Conservation (phyloP, 2,797 vertebrate genomes). For the Bradypodion pumilum region DNA sequence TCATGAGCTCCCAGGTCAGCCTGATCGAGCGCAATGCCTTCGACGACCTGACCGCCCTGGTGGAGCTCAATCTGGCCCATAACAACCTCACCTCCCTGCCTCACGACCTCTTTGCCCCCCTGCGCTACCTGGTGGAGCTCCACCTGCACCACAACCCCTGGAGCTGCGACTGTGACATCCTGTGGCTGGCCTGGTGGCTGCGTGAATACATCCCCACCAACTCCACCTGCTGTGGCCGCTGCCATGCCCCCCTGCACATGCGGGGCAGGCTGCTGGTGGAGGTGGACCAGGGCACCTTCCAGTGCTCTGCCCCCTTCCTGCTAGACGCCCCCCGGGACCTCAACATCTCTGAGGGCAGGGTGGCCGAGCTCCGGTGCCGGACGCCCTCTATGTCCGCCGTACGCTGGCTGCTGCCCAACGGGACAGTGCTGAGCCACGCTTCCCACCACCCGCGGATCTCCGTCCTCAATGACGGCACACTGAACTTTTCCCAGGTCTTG, state of each 20-base stretch:
- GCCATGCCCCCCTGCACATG: conserved; percentile 91
- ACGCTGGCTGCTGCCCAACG: conserved; percentile 92
- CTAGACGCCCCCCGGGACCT: conserved; percentile 92
- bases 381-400: conserved; percentile 95
- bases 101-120: conserved; percentile 93
- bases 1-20: conserved; percentile 96
- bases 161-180: conserved; percentile 94
- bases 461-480: conserved; percentile 92
- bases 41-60: conserved; percentile 92
- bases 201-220: conserved; percentile 96
- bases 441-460: conserved; percentile 90
- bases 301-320: conserved; percentile 95
- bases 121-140: conserved; percentile 94
- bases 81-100: conserved; percentile 96
- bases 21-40: conserved; percentile 95
- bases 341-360: conserved; percentile 94
- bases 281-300: conserved; percentile 92
- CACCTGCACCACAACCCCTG: conserved; percentile 98
- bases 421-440: conserved; percentile 92
- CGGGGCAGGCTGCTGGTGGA: conserved; percentile 93
- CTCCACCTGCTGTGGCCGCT: conserved; percentile 96
- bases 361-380: conserved; percentile 92
- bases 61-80: conserved; percentile 97
- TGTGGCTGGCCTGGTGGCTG: conserved; percentile 97
- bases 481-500: conserved; percentile 94